These are phyloP conservation scores for Myioborus melanocephalus DNA, from an alignment of 2,797 vertebrate genomes.

Conservation along the genomic window DNA sequence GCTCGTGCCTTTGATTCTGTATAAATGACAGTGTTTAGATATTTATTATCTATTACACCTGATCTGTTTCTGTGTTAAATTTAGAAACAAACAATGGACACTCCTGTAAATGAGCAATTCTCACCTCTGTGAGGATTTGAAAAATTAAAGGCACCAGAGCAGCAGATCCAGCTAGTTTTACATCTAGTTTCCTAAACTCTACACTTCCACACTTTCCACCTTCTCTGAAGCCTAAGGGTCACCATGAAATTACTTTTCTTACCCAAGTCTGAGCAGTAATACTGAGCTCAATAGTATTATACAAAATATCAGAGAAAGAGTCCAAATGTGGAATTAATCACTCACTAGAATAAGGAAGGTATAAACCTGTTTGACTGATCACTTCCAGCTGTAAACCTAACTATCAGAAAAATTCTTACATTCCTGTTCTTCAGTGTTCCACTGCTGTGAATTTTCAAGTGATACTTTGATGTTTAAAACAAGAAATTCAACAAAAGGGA, in stretches of 20 bases:
- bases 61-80: background rate
- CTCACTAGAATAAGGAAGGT: background rate
- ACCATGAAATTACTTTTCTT: background rate
- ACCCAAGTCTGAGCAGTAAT: background rate
- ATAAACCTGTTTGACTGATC: background rate
- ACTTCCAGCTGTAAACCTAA: background rate
- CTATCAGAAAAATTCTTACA: background rate
- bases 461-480: background rate
- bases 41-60: background rate
- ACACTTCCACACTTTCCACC: background rate
- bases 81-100: background rate
- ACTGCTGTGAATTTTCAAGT: background rate
- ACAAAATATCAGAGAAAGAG: background rate
- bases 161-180: background rate
- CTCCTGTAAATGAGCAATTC: background rate
- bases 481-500: background rate
- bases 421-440: background rate
- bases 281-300: background rate
- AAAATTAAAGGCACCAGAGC: background rate
- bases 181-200: background rate
- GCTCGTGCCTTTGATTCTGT: background rate
- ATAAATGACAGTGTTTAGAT: background rate
- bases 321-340: background rate
- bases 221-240: background rate
- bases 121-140: background rate